These are phyloP conservation scores for Aeoliscus strigatus DNA, from an alignment of 2,797 vertebrate genomes.

Conservation along the genomic window DNA sequence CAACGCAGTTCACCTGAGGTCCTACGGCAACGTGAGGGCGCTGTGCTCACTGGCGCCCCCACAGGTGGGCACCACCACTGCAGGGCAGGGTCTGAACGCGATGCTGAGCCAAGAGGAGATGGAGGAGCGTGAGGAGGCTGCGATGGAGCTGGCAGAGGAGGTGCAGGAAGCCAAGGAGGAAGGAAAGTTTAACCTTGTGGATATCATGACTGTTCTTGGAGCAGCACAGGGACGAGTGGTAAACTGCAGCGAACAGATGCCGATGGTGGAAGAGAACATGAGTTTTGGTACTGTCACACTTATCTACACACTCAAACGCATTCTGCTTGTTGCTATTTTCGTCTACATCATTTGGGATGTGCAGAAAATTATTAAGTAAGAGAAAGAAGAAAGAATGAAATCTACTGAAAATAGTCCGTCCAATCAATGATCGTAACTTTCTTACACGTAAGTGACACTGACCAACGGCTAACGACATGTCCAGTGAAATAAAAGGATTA, in stretches of 20 bases:
- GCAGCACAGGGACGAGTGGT: conserved; percentile 78
- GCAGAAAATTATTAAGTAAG: conserved; percentile 75
- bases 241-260: conserved; percentile 74
- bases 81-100: conserved; percentile 41
- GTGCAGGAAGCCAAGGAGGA: conserved; percentile 75
- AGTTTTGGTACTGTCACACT: conserved; percentile 78
- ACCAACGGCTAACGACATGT: no score
- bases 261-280: conserved; percentile 78
- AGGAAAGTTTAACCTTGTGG: conserved; percentile 84
- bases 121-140: conserved; percentile 70
- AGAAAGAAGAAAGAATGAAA: no score
- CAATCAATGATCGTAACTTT: no score
- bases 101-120: conserved; percentile 71
- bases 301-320: conserved; percentile 74
- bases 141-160: conserved; percentile 72
- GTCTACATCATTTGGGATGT: conserved; percentile 78
- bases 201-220: conserved; percentile 93
- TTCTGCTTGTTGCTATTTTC: conserved; percentile 69
- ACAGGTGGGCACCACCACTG: conserved; percentile 47
- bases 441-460: no score
- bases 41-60: conserved; percentile 80
- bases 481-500: no score
- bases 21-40: conserved; percentile 85
- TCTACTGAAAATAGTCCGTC: no score
- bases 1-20: conserved; percentile 86